Evolutionary conservation across 2,888 invertebrate genomes (phyloP), one percentile per base, ranked within the genome.

Genomic region (Ochropleura leucogaster): DNA sequence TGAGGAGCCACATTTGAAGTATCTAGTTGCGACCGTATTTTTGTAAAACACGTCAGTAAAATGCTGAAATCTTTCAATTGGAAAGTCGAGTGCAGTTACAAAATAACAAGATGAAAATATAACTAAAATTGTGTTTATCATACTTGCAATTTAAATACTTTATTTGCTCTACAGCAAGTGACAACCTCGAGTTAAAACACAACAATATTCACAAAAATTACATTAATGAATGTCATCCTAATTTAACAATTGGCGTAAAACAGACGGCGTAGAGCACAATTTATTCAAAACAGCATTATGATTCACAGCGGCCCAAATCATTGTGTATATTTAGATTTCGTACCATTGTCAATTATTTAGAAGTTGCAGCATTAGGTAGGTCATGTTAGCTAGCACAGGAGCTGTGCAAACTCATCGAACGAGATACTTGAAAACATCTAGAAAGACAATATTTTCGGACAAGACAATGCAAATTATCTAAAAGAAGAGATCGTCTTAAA

Each of bases 291-390:
- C 74, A 79, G 80, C 66, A 81, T 78, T 77, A 84, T 92, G 92
- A 93, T 89, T 92, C 92, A 92, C 88, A 79, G 70, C 74, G 83
- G 85, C 85, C 87, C 88, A 87, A 90, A 89, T 92, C 89, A 89
- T 84, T 64, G 83, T 80, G 77, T 93, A 94, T 92, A 91, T 94
- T 93, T 92, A 93, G 91, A 90, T 84, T 77, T 70, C 77, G 71
- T 85, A 75, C 77, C 85, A 86, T 83, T 89, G 89, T 91, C 90
- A 92, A 91, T 90, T 88, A 90, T 90, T 91, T 85, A 79, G 68
- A 77, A 87, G 53, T 68, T 69, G 72, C 79, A 69, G 53, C 40
- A 63, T 67, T 79, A 72, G 82, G 64, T 80, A 60, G 77, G 79
- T 68, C 68, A 77, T 71, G 49, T 65, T 55, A 64, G 47, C 71